Evolutionary conservation across 2,113 vertebrate species (phyloP).

Genomic region (Brienomyrus longianalis): DNA sequence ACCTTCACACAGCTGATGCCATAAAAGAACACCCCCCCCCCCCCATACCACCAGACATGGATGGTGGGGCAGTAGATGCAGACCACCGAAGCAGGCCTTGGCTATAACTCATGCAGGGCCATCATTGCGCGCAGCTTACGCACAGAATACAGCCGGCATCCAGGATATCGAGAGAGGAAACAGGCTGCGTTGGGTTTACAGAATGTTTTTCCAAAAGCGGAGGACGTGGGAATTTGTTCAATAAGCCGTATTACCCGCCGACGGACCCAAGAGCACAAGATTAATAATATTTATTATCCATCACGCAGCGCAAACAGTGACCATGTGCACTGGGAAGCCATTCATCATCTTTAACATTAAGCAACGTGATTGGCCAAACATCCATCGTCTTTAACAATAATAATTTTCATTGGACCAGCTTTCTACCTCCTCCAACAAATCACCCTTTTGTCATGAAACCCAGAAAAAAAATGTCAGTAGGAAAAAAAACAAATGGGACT

Average conservation of each 20-base stretch:
- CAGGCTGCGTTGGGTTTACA: constrained; percentile 26
- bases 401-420: constrained; percentile 22
- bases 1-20: not conserved
- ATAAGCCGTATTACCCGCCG: constrained; percentile 27
- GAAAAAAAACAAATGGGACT: not conserved
- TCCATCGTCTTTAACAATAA: constrained; percentile 21
- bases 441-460: not conserved
- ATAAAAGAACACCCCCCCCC: not conserved
- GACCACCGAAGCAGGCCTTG: constrained; percentile 4
- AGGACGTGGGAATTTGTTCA: constrained; percentile 40
- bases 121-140: not conserved
- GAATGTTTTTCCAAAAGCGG: constrained; percentile 38
- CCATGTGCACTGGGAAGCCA: not conserved
- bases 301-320: constrained; percentile 23
- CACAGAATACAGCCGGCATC: constrained; percentile 37
- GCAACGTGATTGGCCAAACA: constrained; percentile 22
- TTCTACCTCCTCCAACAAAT: not conserved
- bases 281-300: constrained; percentile 45
- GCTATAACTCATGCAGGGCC: not conserved
- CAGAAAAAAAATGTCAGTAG: constrained; percentile 6
- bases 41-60: not conserved
- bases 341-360: constrained; percentile 22
- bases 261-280: constrained; percentile 42
- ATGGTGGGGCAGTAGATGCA: not conserved
- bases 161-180: constrained; percentile 35